A percentile compares a stretch with the other conserved stretches of the same genome.
phyloP scores from a whole-genome alignment of 2,113 vertebrate species.

The Aphyosemion australe region DNA sequence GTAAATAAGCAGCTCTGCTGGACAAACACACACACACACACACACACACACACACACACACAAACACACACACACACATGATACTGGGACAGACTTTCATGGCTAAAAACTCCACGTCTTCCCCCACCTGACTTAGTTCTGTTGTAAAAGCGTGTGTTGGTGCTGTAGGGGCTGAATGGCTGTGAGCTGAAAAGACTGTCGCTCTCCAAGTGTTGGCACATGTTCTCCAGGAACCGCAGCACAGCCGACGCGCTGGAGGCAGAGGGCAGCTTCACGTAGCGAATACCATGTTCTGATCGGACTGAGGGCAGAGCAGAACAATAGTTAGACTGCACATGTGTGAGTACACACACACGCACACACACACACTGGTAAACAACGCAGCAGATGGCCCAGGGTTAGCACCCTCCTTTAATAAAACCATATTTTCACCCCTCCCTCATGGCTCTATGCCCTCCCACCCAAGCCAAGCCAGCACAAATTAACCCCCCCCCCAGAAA shows the following conservation, averaged over 20 bases:
- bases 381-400: conserved; percentile 71
- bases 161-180: conserved; percentile 86
- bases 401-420: conserved; percentile 53
- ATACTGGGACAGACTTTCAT: too few species aligned
- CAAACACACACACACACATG: not conserved
- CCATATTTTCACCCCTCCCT: conserved; percentile 27
- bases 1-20: not conserved
- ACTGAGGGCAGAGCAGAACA: conserved; percentile 75
- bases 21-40: too few species aligned
- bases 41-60: not conserved
- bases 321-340: conserved; percentile 14
- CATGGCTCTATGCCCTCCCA: conserved; percentile 38
- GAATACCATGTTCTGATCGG: conserved; percentile 88
- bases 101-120: not conserved
- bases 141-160: conserved; percentile 68
- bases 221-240: conserved; percentile 92
- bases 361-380: conserved; percentile 48
- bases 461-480: conserved; percentile 71
- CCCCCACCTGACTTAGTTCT: conserved; percentile 73
- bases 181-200: conserved; percentile 96
- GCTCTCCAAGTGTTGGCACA: conserved; percentile 92
- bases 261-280: conserved; percentile 90
- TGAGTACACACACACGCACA: conserved; percentile 4
- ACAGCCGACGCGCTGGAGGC: conserved; percentile 94
- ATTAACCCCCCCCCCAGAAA: conserved; percentile 40